Conservation (phyloP, 1,140 invertebrate genomes). For the Alviniconcha marisindica region DNA sequence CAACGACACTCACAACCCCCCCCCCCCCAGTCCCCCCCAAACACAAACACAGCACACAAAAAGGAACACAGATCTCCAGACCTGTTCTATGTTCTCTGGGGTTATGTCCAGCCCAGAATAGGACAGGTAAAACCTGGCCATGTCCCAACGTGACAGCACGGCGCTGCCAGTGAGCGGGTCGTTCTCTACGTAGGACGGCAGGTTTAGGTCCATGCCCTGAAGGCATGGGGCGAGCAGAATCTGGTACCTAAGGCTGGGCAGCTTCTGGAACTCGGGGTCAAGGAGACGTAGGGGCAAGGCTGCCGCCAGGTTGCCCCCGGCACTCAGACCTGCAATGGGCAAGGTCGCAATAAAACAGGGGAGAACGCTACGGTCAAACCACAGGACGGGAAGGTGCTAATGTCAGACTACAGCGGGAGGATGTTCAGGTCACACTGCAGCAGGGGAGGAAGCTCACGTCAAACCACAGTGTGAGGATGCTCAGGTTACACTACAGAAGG, state of each 20-base stretch:
- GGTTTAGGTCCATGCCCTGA: slow-evolving; percentile 59
- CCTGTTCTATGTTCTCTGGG: not conserved
- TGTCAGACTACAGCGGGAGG: not conserved
- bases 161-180: not conserved
- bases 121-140: not conserved
- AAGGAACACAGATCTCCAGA: too few species aligned
- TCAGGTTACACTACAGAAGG: too few species aligned
- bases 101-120: slow-evolving; percentile 13
- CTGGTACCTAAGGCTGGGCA: slow-evolving; percentile 52
- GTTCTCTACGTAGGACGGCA: slow-evolving; percentile 55
- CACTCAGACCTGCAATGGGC: slow-evolving; percentile 68
- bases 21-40: too few species aligned
- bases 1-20: too few species aligned
- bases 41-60: too few species aligned
- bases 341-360: not conserved
- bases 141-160: not conserved
- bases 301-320: slow-evolving; percentile 65
- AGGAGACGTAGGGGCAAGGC: slow-evolving; percentile 56
- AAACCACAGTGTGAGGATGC: too few species aligned
- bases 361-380: not conserved
- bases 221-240: slow-evolving; percentile 57
- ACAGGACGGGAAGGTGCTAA: not conserved
- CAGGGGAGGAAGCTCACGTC: too few species aligned
- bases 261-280: slow-evolving; percentile 24
- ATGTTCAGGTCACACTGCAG: not conserved